phyloP scores from a whole-genome alignment of 2,113 vertebrate species.

The Rhea pennata region DNA sequence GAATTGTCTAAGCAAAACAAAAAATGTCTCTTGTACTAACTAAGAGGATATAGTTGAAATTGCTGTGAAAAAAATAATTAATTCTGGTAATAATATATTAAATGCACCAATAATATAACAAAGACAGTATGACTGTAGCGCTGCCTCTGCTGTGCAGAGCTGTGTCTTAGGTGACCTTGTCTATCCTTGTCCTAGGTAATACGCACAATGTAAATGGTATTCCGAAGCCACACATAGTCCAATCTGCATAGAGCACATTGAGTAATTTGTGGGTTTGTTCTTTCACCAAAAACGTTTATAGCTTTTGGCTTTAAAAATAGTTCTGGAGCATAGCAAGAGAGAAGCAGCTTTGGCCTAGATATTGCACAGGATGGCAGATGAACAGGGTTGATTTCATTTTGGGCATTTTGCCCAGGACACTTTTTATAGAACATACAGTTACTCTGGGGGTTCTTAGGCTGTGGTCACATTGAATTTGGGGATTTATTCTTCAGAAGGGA shows the following conservation, averaged over 20 bases:
- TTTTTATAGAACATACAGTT: constrained; percentile 83
- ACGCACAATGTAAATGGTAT: constrained; percentile 64
- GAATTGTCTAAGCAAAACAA: background rate
- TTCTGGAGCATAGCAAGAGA: constrained; percentile 75
- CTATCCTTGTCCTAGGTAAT: constrained; percentile 82
- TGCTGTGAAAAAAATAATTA: background rate
- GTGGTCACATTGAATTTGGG: constrained; percentile 59
- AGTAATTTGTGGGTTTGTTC: constrained; percentile 86
- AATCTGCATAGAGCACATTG: constrained; percentile 78
- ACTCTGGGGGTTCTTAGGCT: constrained; percentile 74
- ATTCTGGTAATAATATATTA: background rate
- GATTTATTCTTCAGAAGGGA: constrained; percentile 71
- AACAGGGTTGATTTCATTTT: constrained; percentile 80
- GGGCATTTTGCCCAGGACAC: constrained; percentile 82
- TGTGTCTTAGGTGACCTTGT: constrained; percentile 67
- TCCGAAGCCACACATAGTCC: constrained; percentile 67
- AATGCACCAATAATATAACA: background rate
- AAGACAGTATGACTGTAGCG: background rate
- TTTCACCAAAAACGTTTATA: constrained; percentile 87
- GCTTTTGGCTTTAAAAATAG: constrained; percentile 85
- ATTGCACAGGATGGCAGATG: constrained; percentile 78
- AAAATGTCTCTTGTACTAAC: background rate
- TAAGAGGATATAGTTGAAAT: background rate
- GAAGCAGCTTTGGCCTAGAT: constrained; percentile 75
- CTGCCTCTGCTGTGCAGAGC: background rate